phyloP scores from a whole-genome alignment of 2,888 invertebrate species.

The Perithous albicinctus region DNA sequence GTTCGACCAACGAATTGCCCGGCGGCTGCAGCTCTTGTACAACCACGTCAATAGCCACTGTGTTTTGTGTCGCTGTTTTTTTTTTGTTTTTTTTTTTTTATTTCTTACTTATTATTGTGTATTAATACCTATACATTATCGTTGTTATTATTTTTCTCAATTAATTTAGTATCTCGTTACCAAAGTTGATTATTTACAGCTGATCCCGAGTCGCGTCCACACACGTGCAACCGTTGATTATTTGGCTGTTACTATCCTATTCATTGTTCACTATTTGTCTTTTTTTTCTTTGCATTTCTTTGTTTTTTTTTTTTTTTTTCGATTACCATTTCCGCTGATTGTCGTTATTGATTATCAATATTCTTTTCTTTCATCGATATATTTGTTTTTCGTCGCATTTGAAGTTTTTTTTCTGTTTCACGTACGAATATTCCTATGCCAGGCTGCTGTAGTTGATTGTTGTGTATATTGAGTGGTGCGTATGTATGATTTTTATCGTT shows the following conservation, averaged over 20 bases:
- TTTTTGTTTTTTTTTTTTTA: conserved; percentile 30
- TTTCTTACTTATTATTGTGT: conserved; percentile 33
- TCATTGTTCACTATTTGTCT: conserved; percentile 3
- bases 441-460: conserved; percentile 63
- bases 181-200: conserved; percentile 58
- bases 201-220: conserved; percentile 50
- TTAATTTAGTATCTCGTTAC: conserved; percentile 49
- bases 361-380: conserved; percentile 43
- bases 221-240: conserved; percentile 50
- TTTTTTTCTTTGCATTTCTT: too few relatives aligned
- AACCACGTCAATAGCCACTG: conserved; percentile 65
- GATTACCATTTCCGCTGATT: not conserved
- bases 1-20: conserved; percentile 64
- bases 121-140: conserved; percentile 9
- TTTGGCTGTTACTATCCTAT: conserved; percentile 56
- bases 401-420: conserved; percentile 40
- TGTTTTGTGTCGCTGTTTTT: conserved; percentile 58
- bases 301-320: conserved; percentile 1
- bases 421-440: conserved; percentile 50
- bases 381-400: conserved; percentile 50
- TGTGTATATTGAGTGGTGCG: conserved; percentile 53
- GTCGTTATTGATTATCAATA: not conserved
- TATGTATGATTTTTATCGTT: conserved; percentile 28
- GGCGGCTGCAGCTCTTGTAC: conserved; percentile 69
- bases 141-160: conserved; percentile 9